Evolutionary conservation across 2,113 vertebrate species (phyloP).

Genomic region (Ornithorhynchus anatinus): DNA sequence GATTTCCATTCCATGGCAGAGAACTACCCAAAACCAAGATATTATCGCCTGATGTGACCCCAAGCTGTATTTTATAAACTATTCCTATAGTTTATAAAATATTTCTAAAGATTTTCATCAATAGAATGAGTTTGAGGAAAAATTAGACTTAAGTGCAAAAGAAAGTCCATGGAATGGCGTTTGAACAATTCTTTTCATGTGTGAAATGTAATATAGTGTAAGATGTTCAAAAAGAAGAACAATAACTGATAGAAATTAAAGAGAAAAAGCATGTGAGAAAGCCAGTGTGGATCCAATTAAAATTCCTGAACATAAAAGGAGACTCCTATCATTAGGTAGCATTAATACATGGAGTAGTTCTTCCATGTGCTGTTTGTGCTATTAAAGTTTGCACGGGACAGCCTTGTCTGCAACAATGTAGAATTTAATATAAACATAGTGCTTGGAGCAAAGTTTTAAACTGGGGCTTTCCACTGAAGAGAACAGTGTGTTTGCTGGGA

Average conservation of each 20-base stretch:
- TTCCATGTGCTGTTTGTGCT: slow-evolving; percentile 36
- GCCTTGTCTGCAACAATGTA: slow-evolving; percentile 12
- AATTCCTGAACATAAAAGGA: slow-evolving; percentile 44
- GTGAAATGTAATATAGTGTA: slow-evolving; percentile 18
- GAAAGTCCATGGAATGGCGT: background rate
- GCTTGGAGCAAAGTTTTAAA: slow-evolving; percentile 17
- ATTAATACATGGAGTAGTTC: slow-evolving; percentile 23
- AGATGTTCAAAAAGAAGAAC: background rate
- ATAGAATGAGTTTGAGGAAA: no score
- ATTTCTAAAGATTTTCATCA: slow-evolving; percentile 2
- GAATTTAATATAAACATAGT: background rate
- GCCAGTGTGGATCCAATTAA: slow-evolving; percentile 34
- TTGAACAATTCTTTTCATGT: slow-evolving; percentile 21
- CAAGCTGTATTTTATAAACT: slow-evolving; percentile 3
- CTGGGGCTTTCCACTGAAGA: slow-evolving; percentile 7
- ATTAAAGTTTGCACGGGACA: slow-evolving; percentile 20
- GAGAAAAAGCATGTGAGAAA: background rate
- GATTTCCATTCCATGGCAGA: background rate
- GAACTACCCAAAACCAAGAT: background rate
- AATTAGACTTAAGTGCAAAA: background rate
- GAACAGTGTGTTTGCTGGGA: slow-evolving; percentile 3
- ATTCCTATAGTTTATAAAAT: background rate
- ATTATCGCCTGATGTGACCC: background rate
- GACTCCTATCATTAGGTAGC: slow-evolving; percentile 21
- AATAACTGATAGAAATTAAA: slow-evolving; percentile 12